A percentile compares a stretch with the other conserved stretches of the same genome.
These are phyloP conservation scores for Acropora yongei DNA, from an alignment of 64 coral and sea anemone genomes.

Conservation along the genomic window DNA sequence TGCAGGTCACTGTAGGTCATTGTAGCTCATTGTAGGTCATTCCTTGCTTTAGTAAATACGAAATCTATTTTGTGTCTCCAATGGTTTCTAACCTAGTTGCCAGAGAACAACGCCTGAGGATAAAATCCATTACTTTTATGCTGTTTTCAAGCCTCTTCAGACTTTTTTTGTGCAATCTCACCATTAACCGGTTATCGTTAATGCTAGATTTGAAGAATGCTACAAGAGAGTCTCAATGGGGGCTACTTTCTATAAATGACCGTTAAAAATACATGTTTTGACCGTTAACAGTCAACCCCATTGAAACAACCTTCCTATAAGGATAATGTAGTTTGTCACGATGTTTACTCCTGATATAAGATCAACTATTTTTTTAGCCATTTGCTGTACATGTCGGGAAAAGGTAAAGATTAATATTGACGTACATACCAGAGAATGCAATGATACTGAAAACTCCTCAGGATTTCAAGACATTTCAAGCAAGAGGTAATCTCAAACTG, in stretches of 20 bases:
- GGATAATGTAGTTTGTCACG: not conserved
- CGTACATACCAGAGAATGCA: not conserved
- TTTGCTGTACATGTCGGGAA: not conserved
- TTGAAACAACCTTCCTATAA: not conserved
- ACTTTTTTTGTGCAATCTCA: not conserved
- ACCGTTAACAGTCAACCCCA: not conserved
- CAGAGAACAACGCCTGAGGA: not conserved
- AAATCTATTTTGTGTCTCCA: not conserved
- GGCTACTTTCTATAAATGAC: not conserved
- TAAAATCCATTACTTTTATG: not conserved
- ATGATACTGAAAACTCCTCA: not conserved
- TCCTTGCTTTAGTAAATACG: not conserved
- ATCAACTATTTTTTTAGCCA: not conserved
- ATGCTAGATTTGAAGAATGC: not conserved
- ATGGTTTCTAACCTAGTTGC: not conserved
- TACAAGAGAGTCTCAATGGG: not conserved
- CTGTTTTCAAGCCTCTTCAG: not conserved
- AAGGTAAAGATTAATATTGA: not conserved
- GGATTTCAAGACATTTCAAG: not conserved
- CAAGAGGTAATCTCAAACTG: not conserved
- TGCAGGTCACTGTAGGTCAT: not conserved
- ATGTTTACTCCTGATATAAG: not conserved
- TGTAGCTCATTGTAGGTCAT: not conserved
- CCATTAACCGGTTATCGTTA: not conserved
- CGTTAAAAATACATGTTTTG: not conserved